phyloP scores from a whole-genome alignment of 2,113 vertebrate genomes.

The Corynorhinus townsendii region DNA sequence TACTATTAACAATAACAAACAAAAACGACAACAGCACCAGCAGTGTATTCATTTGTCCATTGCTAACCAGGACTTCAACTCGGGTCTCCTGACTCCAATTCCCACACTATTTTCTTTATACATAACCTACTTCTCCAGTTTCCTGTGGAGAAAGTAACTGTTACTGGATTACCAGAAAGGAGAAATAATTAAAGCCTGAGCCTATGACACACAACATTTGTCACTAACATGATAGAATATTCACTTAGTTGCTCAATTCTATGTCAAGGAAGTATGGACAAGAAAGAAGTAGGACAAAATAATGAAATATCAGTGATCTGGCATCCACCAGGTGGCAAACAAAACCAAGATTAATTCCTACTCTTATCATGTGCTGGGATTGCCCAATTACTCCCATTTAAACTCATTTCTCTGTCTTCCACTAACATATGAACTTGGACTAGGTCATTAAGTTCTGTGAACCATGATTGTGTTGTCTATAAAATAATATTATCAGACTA shows the following conservation, averaged over 20 bases:
- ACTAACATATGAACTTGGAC: neutral
- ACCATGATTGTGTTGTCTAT: neutral
- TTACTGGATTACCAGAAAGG: neutral
- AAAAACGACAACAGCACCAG: neutral
- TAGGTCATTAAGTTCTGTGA: neutral
- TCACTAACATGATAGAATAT: neutral
- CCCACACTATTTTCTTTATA: neutral
- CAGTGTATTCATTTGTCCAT: neutral
- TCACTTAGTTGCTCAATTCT: neutral
- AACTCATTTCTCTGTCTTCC: neutral
- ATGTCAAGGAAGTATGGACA: neutral
- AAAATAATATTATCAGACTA: neutral
- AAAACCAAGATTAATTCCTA: neutral
- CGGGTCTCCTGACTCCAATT: neutral
- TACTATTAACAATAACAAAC: neutral
- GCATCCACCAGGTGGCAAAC: neutral
- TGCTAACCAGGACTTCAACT: neutral
- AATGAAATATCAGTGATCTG: neutral
- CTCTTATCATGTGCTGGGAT: neutral
- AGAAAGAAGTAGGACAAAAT: neutral
- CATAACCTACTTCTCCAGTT: neutral
- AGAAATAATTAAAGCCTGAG: neutral
- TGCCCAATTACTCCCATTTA: neutral
- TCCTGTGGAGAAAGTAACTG: neutral
- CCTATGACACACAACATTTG: neutral